Evolutionary conservation across 2,113 vertebrate species (phyloP).

Genomic region (Edolisoma coerulescens): DNA sequence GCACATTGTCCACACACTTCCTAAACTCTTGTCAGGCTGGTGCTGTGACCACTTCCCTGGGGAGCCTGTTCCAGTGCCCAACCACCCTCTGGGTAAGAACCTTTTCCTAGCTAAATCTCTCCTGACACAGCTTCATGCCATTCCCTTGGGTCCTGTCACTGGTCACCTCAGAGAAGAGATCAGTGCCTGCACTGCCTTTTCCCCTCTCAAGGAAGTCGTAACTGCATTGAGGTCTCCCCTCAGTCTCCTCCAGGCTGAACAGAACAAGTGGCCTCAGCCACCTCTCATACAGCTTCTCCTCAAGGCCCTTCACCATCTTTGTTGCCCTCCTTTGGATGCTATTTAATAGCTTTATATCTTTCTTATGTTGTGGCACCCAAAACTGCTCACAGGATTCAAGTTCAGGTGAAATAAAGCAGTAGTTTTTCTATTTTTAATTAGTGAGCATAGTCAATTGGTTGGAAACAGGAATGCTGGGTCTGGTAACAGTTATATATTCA

Average conservation of each 20-base stretch:
- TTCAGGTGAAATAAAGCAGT: neutral
- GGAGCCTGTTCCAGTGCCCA: neutral
- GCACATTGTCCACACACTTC: neutral
- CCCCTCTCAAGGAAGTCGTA: neutral
- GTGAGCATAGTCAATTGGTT: neutral
- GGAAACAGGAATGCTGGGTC: neutral
- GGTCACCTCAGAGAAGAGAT: neutral
- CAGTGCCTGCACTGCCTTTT: neutral
- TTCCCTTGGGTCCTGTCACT: neutral
- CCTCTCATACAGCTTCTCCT: rapidly evolving
- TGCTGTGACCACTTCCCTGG: no score
- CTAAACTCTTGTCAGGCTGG: neutral
- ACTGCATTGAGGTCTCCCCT: neutral
- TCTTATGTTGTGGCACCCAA: neutral
- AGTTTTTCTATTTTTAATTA: neutral
- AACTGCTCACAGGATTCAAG: neutral
- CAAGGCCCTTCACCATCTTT: neutral
- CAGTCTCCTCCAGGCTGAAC: neutral
- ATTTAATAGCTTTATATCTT: neutral
- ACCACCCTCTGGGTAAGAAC: rapidly evolving
- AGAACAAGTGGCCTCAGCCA: neutral
- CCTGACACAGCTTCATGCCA: neutral
- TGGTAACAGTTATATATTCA: neutral
- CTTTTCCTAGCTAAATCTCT: neutral
- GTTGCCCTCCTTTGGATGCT: neutral